Evolutionary conservation across 2,888 invertebrate genomes (phyloP), one percentile per base, ranked within the genome.

Genomic region (Rosalia funebris): DNA sequence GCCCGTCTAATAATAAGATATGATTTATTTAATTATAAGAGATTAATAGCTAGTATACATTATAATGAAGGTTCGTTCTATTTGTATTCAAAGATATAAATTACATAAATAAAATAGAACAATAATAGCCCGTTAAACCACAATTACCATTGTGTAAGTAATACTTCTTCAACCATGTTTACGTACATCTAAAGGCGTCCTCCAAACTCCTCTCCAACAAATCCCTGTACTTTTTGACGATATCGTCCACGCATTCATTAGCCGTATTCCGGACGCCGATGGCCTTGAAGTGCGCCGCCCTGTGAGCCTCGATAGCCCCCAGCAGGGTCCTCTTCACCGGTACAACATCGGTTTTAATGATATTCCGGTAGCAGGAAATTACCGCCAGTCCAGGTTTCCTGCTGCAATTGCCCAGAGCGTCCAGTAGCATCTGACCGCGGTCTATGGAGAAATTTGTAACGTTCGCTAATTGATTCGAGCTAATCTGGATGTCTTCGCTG

Each of bases 281-380:
- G 3, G 72, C 67, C 53, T 69, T 70, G 36, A 72, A 60, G 57
- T 78, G 75, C 2, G 71, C 73, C 2, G 32, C 34, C 46, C 72
- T 75, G 62, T 79, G 78, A 2, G 65, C 66, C 15, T 71, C 67
- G 14, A 79, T 73, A 10, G 76, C 74, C 2, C 72, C 65, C 59
- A 79, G 56, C n/a, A 80, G 46, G 15, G 68, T 63, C 7, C 54
- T 46, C 63, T 79, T 80, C 10, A 78, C 69, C 0, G 80, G 78
- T 32, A 66, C 52, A 1, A 79, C 74, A 16, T 75, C 74, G 9
- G 61, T 65, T 1, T 63, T 62, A 4, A 79, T 78, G 12, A 78
- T 71, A 16, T 72, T 71, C 59, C 72, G 75, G 59, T 79, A 79
- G 53, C 79, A 80, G 19, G 70, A 57, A 46, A 78, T 71, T 39